A percentile compares a stretch with the other conserved stretches of the same genome.
These are phyloP conservation scores for Cetoscarus ocellatus DNA, from an alignment of 2,797 vertebrate genomes.

Conservation along the genomic window DNA sequence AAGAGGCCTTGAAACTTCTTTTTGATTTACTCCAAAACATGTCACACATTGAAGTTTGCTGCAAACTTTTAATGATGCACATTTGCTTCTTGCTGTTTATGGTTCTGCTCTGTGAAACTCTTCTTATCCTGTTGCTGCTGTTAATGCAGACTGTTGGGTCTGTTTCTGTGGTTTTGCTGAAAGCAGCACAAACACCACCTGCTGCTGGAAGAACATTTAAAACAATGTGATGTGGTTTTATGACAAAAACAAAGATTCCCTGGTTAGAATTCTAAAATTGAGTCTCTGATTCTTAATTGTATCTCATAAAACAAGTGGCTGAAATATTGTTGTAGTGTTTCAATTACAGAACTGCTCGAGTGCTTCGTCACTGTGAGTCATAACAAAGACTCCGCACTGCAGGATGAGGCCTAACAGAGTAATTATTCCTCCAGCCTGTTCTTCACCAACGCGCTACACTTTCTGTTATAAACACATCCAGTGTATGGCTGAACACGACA, in stretches of 20 bases:
- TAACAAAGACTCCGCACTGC: not conserved
- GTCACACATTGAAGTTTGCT: not conserved
- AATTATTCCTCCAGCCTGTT: not conserved
- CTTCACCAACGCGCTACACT: not conserved
- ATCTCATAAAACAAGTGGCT: too few species aligned
- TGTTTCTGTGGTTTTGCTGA: too few species aligned
- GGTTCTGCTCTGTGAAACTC: not conserved
- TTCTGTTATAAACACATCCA: not conserved
- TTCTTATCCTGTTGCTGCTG: too few species aligned
- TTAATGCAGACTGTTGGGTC: too few species aligned
- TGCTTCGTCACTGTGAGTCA: not conserved
- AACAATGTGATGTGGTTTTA: too few species aligned
- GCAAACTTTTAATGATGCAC: not conserved
- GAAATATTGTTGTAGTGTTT: too few species aligned
- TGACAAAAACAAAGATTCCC: too few species aligned
- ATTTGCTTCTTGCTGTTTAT: not conserved
- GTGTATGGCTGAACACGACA: conserved; percentile 6
- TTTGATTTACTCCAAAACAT: not conserved
- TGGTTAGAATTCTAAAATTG: too few species aligned
- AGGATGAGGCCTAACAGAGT: not conserved
- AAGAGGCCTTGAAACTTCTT: not conserved
- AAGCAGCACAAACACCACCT: too few species aligned
- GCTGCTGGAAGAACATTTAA: too few species aligned
- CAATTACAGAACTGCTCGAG: too few species aligned
- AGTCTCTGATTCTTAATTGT: too few species aligned